Base-by-base conservation (phyloP, 1,140 invertebrate genomes). In the Tetramorium parvispinum region DNA sequence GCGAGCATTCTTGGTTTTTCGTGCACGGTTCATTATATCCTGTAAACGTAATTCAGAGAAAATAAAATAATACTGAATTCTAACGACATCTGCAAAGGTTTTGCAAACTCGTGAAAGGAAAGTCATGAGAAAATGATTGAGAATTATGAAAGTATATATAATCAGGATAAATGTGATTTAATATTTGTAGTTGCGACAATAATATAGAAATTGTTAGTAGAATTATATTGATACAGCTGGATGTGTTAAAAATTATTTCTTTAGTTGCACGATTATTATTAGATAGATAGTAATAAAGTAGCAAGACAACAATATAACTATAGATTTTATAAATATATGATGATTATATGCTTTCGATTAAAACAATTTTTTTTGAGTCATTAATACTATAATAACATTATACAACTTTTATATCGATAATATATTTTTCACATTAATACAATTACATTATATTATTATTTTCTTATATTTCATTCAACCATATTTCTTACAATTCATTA, bases 1-100 rank as follows among this genome's bases (percentile, higher is more conserved):
- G 57, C 27, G 27, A 40, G 43, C 90, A 91, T 10, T 91, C 90
- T 16, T 90, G 49, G 2, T 16, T 5, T 51, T 4, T 32, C 10
- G 10, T 55, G 55, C 90, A 91, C 10, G 43, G 0, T 1, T 65
- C 3, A 5, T 21, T 37, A 0, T 88, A 59, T 32, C 11, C 90
- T 91, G 11, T 24, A 32, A 63, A 43, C 5, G 27, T 37, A 13
- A 68, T 81, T 37, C 2, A 55, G 5, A 37, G 8, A 21, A 53
- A 32, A 53, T 21, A 6, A 13, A n/a, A 53, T 32, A 53, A 7
- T 40, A 11, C n/a, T 27, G 3, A 32, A 32, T 32, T 32, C 32
- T 32, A 32, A 18, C 8, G 8, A 63, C 3, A 63, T 37, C n/a
- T 8, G 53, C 32, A 37, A 37, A 0, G 3, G 7, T 16, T 63